Evolutionary conservation across 2,888 invertebrate species (phyloP), one percentile per base, ranked within the genome.

Genomic region (Agonopterix heracliana): DNA sequence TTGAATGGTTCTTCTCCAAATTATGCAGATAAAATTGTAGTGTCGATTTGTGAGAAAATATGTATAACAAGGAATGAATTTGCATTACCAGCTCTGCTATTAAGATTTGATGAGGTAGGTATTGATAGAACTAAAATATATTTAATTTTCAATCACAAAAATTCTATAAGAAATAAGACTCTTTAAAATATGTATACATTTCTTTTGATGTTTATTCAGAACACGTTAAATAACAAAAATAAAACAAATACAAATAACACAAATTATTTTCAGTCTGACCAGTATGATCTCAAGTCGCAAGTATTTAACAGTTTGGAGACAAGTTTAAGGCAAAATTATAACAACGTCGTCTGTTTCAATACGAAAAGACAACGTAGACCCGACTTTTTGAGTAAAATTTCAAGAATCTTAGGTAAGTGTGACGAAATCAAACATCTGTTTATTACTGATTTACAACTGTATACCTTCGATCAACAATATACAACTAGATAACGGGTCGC

Each of bases 261-360:
- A 17, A 17, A 2, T 17, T 17, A 17, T 17, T 26, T 26, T 26
- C 26, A 26, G 26, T 26, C 5, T 5, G 5, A 7, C 3, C 26
- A 26, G 26, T 7, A 5, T 5, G 26, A 26, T 26, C 1, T 26
- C 5, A 26, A 26, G 7, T 26, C 26, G 1, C 26, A 26, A 26
- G 54, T 70, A 35, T 70, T 78, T 48, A 72, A 60, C 43, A 60
- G 70, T 34, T 54, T 77, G 44, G 78, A 78, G 58, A 64, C 53
- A 2, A 69, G 74, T 54, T 58, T 77, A 44, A 73, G 69, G 60
- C 61, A 70, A 34, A 72, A 73, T 51, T 61, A 70, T 44, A 61
- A 56, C 26, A 74, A 67, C 49, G 64, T 73, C 49, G 13, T 64
- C 10, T 60, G 68, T 0, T 67, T 57, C 47, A 63, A 67, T 56